Conservation (phyloP, 2,888 invertebrate genomes). For the Acanthacorydalis orientalis region DNA sequence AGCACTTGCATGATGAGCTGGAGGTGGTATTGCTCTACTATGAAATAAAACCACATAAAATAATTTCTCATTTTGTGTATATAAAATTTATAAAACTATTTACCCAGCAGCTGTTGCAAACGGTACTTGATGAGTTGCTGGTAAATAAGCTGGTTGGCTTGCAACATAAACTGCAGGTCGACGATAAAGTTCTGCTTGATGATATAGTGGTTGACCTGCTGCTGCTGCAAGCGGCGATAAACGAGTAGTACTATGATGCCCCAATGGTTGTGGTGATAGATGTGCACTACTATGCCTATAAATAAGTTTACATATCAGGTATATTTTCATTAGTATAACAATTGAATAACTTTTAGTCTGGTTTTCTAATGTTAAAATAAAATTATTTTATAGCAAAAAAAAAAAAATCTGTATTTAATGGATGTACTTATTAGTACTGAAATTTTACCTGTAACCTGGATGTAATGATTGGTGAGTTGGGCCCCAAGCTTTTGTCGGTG, state of each 20-base stretch:
- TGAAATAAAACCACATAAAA: constrained; percentile 13
- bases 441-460: constrained; percentile 29
- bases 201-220: constrained; percentile 42
- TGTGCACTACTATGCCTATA: constrained; percentile 28
- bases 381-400: background rate
- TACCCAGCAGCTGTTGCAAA: constrained; percentile 27
- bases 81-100: constrained; percentile 12
- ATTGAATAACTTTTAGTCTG: too few relatives aligned
- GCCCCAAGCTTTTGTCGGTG: constrained; percentile 25
- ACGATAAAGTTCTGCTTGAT: constrained; percentile 45
- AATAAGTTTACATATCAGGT: constrained; percentile 2
- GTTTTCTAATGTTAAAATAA: background rate
- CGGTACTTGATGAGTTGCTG: constrained; percentile 33
- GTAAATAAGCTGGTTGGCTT: constrained; percentile 34
- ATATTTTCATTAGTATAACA: background rate
- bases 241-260: constrained; percentile 25
- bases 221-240: constrained; percentile 29
- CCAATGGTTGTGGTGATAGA: constrained; percentile 31
- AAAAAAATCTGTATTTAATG: background rate
- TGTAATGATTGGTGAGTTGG: constrained; percentile 26
- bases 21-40: constrained; percentile 48
- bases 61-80: background rate
- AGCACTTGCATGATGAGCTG: constrained; percentile 68
- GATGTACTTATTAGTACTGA: background rate
- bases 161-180: constrained; percentile 54